phyloP scores from a whole-genome alignment of 2,113 vertebrate species.

The Cyphotilapia sp. region DNA sequence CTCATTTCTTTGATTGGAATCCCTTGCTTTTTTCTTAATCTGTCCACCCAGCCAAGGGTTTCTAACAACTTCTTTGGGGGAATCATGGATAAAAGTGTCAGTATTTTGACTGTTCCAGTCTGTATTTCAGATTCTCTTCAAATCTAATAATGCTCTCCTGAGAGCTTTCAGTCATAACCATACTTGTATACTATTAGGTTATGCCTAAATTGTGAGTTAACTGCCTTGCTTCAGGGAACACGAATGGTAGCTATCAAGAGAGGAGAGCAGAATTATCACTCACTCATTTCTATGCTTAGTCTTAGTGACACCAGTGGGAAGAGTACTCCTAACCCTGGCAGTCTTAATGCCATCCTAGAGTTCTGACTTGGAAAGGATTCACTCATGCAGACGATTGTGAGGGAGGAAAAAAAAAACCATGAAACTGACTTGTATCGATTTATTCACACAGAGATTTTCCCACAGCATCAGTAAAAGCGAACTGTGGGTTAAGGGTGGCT shows the following conservation, averaged over 20 bases:
- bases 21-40: background rate
- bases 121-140: background rate
- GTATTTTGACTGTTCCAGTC: background rate
- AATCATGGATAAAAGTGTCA: background rate
- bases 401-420: background rate
- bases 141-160: background rate
- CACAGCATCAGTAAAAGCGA: slow-evolving; percentile 4
- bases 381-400: background rate
- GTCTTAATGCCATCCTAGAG: background rate
- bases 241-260: background rate
- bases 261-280: background rate
- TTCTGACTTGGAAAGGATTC: background rate
- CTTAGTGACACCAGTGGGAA: background rate
- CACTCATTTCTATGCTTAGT: background rate
- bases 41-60: background rate
- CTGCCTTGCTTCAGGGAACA: background rate
- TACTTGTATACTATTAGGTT: background rate
- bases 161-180: background rate
- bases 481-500: background rate
- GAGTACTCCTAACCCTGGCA: background rate
- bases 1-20: background rate
- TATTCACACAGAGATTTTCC: slow-evolving; percentile 28
- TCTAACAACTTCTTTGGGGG: background rate
- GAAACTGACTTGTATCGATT: slow-evolving; percentile 26
- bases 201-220: background rate